These are phyloP conservation scores for Xiphophorus couchianus DNA, from an alignment of 2,113 vertebrate species.

Conservation along the genomic window DNA sequence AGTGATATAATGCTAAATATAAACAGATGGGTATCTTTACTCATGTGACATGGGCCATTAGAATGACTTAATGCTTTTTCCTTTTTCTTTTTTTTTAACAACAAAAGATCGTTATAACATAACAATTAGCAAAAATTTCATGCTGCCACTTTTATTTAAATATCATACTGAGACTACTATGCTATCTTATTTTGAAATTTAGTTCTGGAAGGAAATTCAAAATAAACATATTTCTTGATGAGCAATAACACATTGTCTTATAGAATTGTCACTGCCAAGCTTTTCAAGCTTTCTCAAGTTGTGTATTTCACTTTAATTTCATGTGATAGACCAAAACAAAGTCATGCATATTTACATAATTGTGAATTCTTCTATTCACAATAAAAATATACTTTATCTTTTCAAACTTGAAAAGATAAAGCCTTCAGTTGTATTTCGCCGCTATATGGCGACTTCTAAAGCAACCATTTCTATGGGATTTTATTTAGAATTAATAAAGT, in stretches of 20 bases:
- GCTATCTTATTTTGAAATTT: neutral
- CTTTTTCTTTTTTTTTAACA: neutral
- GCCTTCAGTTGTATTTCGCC: too few relatives aligned
- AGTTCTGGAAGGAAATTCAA: neutral
- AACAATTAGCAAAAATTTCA: neutral
- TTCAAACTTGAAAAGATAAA: too few relatives aligned
- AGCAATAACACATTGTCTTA: too few relatives aligned
- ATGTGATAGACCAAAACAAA: neutral
- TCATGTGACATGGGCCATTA: neutral
- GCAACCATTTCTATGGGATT: neutral
- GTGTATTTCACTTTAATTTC: neutral
- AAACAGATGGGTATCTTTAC: slow-evolving; percentile 1
- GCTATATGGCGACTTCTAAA: neutral
- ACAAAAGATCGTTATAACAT: neutral
- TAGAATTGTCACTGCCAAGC: neutral
- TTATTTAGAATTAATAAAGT: neutral
- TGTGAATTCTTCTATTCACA: neutral
- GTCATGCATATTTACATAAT: neutral
- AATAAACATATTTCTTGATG: neutral
- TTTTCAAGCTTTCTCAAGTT: neutral
- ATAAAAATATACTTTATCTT: neutral
- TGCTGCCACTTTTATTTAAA: neutral
- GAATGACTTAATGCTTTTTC: neutral
- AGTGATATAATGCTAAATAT: neutral
- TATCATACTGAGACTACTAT: neutral